phyloP scores from a whole-genome alignment of 2,113 vertebrate species.

The Etheostoma cragini region DNA sequence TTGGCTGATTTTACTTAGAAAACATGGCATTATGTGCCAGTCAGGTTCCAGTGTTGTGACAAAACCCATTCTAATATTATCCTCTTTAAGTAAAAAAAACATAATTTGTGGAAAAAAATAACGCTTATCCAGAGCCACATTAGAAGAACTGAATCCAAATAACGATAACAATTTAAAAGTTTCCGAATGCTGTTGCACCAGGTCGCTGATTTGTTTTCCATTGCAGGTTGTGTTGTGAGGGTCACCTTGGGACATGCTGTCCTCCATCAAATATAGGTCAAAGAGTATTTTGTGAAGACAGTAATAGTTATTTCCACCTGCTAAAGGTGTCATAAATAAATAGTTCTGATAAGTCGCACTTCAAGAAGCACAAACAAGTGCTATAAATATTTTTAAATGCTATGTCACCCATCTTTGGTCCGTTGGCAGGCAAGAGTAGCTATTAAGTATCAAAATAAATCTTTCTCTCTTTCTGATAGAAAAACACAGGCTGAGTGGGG shows the following conservation, averaged over 20 bases:
- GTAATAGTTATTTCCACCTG: background rate
- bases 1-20: slow-evolving; percentile 16
- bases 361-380: background rate
- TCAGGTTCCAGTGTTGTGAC: slow-evolving; percentile 2
- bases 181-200: background rate
- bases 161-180: background rate
- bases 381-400: background rate
- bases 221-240: background rate
- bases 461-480: too few species aligned
- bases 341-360: background rate
- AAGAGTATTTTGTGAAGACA: background rate
- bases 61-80: slow-evolving; percentile 11
- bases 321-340: background rate
- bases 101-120: slow-evolving; percentile 5
- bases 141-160: background rate
- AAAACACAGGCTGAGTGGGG: too few species aligned
- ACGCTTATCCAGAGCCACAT: background rate
- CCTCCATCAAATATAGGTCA: background rate
- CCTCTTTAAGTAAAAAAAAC: background rate
- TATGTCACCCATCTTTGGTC: background rate
- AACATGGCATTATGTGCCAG: background rate
- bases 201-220: background rate
- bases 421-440: background rate
- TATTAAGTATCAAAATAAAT: background rate
- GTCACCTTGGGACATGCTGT: background rate